These are phyloP conservation scores for Slavum lentiscoides DNA, from an alignment of 2,888 invertebrate species.

Conservation along the genomic window DNA sequence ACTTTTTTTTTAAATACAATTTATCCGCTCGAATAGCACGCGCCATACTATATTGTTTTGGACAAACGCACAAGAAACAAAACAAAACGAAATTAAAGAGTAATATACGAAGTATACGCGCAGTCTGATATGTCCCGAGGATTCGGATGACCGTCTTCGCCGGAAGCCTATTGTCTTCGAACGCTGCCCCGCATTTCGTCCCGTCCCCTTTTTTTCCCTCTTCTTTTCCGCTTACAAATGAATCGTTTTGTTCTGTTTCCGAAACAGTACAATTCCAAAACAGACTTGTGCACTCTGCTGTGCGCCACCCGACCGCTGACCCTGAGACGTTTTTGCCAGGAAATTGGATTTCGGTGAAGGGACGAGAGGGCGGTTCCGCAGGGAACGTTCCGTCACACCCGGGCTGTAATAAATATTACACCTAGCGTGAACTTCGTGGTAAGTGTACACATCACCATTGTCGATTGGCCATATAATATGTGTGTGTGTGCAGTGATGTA, in stretches of 20 bases:
- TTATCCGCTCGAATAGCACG: no score
- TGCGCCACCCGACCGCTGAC: not conserved
- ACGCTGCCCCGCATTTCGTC: not conserved
- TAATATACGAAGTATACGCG: not conserved
- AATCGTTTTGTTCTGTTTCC: conserved; percentile 10
- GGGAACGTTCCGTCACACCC: conserved; percentile 8
- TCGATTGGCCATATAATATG: not conserved
- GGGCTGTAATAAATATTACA: not conserved
- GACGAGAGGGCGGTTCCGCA: no score
- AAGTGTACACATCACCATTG: no score
- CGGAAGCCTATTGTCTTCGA: conserved; percentile 26
- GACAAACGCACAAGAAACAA: not conserved
- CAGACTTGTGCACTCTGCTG: not conserved
- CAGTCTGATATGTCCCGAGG: not conserved
- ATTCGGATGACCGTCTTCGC: not conserved
- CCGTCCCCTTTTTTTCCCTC: not conserved
- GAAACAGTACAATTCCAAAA: not conserved
- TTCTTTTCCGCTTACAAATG: not conserved
- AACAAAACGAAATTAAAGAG: not conserved
- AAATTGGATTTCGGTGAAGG: conserved; percentile 8
- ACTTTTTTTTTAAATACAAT: no score
- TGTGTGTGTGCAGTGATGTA: not conserved
- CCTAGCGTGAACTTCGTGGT: not conserved
- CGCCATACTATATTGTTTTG: not conserved
- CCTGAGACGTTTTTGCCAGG: not conserved